Evolutionary conservation across 2,113 vertebrate genomes (phyloP).

Genomic region (Neomonachus schauinslandi): DNA sequence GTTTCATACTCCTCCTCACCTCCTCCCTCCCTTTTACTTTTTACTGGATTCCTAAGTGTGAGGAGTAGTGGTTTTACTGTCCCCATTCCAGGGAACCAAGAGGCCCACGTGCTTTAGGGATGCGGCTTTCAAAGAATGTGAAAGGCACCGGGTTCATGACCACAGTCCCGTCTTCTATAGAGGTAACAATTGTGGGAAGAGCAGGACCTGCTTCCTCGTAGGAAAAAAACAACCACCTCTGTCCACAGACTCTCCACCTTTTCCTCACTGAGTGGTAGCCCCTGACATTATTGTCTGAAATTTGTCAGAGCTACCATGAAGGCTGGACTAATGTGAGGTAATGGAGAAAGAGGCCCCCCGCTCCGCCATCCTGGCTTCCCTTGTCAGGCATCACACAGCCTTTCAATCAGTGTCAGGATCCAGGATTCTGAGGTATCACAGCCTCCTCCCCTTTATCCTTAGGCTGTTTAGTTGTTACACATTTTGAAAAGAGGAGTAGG

Average conservation of each 20-base stretch:
- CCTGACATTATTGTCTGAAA: neutral
- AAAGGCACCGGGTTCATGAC: neutral
- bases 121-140: conserved; percentile 26
- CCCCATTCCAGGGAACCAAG: conserved; percentile 5
- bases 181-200: neutral
- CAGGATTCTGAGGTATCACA: neutral
- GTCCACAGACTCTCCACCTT: neutral
- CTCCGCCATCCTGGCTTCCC: neutral
- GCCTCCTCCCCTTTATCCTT: neutral
- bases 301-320: too few relatives aligned
- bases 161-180: neutral
- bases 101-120: neutral
- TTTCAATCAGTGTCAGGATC: neutral
- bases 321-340: neutral
- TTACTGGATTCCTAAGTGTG: neutral
- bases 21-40: neutral
- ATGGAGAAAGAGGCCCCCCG: neutral
- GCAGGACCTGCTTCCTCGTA: neutral
- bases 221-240: neutral
- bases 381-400: neutral
- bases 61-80: neutral
- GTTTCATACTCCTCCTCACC: conserved; percentile 27
- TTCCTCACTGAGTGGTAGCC: neutral
- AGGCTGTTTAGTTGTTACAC: neutral
- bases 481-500: neutral